Percentiles rank a stretch among this genome's conserved stretches.
phyloP scores from a whole-genome alignment of 2,888 invertebrate genomes.

The Pasiphila rectangulata region DNA sequence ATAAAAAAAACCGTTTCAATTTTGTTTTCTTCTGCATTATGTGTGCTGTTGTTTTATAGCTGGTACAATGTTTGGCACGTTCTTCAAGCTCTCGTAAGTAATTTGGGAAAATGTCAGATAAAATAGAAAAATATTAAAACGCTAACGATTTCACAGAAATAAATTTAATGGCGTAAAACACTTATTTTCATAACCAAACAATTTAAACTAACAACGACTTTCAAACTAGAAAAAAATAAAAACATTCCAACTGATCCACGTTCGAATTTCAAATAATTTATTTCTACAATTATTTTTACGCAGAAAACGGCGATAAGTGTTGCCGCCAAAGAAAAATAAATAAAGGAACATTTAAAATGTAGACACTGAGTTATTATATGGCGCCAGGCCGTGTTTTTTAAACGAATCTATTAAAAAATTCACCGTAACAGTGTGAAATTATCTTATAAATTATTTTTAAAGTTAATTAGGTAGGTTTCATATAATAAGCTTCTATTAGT shows the following conservation, averaged over 20 bases:
- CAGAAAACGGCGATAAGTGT: conserved; percentile 1
- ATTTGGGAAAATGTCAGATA: no score
- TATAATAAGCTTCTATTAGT: no score
- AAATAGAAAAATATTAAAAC: no score
- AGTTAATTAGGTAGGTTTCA: no score
- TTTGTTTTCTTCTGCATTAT: no score
- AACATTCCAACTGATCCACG: background rate
- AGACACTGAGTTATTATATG: conserved; percentile 21
- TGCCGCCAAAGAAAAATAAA: conserved; percentile 20
- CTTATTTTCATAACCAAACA: background rate
- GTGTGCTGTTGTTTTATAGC: no score
- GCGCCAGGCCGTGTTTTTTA: conserved; percentile 15
- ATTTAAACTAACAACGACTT: background rate
- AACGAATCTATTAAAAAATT: no score
- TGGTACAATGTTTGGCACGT: no score
- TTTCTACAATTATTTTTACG: conserved; percentile 9
- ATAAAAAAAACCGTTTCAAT: no score
- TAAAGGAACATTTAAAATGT: conserved; percentile 13
- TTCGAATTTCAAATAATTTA: conserved; percentile 15
- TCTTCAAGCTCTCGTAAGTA: no score
- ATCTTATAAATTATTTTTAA: no score
- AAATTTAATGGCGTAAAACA: background rate
- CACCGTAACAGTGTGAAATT: conserved; percentile 6
- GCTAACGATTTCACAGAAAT: no score
- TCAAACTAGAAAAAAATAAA: background rate